Evolutionary conservation across 1,140 invertebrate species (phyloP).

Genomic region (Pseudomyrmex flavicornis): DNA sequence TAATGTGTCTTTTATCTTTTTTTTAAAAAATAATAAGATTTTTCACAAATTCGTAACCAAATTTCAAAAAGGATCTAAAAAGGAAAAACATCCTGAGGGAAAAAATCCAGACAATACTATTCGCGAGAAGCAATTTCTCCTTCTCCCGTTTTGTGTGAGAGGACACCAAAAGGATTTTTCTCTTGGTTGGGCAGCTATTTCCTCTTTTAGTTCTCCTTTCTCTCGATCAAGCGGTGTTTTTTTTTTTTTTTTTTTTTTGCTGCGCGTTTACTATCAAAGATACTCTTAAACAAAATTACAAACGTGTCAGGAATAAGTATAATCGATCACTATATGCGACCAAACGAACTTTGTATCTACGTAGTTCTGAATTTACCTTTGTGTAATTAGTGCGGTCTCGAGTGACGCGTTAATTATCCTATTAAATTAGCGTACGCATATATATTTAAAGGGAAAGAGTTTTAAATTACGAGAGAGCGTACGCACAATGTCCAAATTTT

Average conservation of each 20-base stretch:
- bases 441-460: constrained; percentile 10
- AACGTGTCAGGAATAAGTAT: constrained; percentile 6
- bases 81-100: constrained; percentile 31
- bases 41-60: constrained; percentile 12
- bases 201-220: neutral
- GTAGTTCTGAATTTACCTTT: constrained; percentile 17
- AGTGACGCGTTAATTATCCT: constrained; percentile 14
- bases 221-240: neutral
- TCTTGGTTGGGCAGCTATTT: neutral
- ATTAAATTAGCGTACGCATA: neutral
- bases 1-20: too few species aligned
- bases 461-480: neutral
- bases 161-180: constrained; percentile 43
- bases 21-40: constrained; percentile 41
- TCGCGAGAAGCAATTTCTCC: constrained; percentile 60
- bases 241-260: too few species aligned
- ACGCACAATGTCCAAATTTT: too few species aligned
- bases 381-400: constrained; percentile 10
- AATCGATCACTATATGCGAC: constrained; percentile 12
- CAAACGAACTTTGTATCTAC: constrained; percentile 29
- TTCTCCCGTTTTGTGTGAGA: constrained; percentile 5
- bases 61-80: neutral
- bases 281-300: constrained; percentile 11
- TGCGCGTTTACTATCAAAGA: neutral
- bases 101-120: constrained; percentile 47